Evolutionary conservation across 92 coral and sea anemone genomes (phyloP).

Genomic region (Zoanthus gigantus): DNA sequence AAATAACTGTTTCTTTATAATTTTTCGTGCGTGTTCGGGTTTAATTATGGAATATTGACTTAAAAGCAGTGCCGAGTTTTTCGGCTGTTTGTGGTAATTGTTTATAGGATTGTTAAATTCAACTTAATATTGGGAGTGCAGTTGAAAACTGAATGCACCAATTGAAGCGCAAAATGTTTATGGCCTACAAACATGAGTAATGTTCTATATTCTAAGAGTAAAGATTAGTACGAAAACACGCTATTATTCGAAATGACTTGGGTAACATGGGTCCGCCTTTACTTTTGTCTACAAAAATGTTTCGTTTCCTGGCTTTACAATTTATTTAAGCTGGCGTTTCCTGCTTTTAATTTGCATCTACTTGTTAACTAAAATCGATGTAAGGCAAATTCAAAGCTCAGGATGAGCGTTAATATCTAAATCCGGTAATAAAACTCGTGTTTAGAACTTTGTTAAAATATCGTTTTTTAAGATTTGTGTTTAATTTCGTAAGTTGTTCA

Average conservation of each 20-base stretch:
- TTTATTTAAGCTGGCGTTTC: not conserved
- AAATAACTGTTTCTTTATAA: not conserved
- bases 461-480: too few relatives aligned
- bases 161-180: too few relatives aligned
- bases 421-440: too few relatives aligned
- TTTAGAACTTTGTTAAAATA: too few relatives aligned
- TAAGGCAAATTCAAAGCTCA: not conserved
- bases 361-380: not conserved
- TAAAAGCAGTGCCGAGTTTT: not conserved
- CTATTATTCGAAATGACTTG: not conserved
- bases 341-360: not conserved
- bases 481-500: too few relatives aligned
- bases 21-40: not conserved
- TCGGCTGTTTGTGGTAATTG: not conserved
- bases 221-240: not conserved
- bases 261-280: not conserved
- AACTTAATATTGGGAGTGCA: too few relatives aligned
- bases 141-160: too few relatives aligned
- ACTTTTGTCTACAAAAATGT: not conserved
- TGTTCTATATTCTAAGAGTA: not conserved
- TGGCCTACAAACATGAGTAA: not conserved
- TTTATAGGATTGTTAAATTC: too few relatives aligned
- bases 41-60: not conserved
- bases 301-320: conserved; percentile 20
- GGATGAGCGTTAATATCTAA: not conserved